phyloP scores from a whole-genome alignment of 2,113 vertebrate species.

The Phaetusa simplex region DNA sequence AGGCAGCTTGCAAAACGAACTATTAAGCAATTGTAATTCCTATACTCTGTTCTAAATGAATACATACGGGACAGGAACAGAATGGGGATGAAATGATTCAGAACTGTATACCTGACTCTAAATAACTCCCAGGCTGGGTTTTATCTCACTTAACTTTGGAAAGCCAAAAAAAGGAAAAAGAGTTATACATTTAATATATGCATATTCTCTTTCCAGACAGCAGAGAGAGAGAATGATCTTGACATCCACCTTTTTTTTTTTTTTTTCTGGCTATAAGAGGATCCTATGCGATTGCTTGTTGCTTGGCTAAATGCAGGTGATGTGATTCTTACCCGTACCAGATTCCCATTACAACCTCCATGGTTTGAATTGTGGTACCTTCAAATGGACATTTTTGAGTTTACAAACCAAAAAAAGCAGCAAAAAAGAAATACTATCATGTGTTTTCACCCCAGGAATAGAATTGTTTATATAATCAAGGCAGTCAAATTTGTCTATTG shows the following conservation, averaged over 20 bases:
- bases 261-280: neutral
- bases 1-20: neutral
- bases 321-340: neutral
- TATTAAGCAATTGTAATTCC: neutral
- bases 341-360: neutral
- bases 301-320: neutral
- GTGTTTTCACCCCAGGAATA: neutral
- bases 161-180: neutral
- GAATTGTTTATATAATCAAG: neutral
- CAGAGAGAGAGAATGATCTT: neutral
- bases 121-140: neutral
- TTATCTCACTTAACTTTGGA: neutral
- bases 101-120: neutral
- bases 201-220: neutral
- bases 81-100: neutral
- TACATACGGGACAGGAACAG: rapidly evolving
- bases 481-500: neutral
- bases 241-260: neutral
- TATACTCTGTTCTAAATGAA: neutral
- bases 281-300: neutral
- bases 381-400: neutral
- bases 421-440: neutral
- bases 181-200: neutral
- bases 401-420: neutral
- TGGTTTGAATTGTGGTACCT: neutral